A percentile compares a stretch with the other conserved stretches of the same genome.
Conservation (phyloP, 2,888 invertebrate genomes). For the Electrophaes corylata region DNA sequence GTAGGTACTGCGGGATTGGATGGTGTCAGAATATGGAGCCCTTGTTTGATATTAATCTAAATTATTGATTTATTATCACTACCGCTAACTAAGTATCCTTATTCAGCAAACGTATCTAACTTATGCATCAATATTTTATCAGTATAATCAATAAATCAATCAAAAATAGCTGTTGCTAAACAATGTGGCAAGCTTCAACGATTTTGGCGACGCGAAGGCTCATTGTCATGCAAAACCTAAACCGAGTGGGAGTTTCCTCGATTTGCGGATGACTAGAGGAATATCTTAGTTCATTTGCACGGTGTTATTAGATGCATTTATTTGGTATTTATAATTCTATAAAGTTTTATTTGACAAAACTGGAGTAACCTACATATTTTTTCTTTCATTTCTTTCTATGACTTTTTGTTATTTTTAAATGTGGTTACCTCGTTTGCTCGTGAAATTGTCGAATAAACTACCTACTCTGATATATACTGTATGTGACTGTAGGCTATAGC, state of each 20-base stretch:
- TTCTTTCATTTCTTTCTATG: no score
- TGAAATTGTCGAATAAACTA: no score
- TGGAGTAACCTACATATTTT: no score
- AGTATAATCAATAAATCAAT: conserved; percentile 40
- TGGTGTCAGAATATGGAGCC: no score
- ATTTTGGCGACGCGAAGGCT: conserved; percentile 38
- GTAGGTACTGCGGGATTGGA: no score
- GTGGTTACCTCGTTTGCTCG: no score
- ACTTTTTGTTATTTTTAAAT: no score
- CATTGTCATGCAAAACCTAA: conserved; percentile 46
- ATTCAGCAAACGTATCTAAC: conserved; percentile 16
- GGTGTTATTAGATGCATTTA: conserved; percentile 13
- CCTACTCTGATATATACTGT: no score
- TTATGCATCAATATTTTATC: conserved; percentile 31
- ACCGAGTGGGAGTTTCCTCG: conserved; percentile 24
- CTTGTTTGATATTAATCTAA: no score
- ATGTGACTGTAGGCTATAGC: no score
- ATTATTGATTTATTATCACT: background rate
- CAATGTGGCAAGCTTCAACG: conserved; percentile 25
- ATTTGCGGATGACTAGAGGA: conserved; percentile 36
- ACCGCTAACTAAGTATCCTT: background rate
- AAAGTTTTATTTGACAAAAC: no score
- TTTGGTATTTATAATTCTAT: background rate
- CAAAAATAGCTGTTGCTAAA: conserved; percentile 24
- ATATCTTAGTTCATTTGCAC: conserved; percentile 33